Conservation (phyloP, 2,888 invertebrate genomes). For the Caenorhabditis panamensis region DNA sequence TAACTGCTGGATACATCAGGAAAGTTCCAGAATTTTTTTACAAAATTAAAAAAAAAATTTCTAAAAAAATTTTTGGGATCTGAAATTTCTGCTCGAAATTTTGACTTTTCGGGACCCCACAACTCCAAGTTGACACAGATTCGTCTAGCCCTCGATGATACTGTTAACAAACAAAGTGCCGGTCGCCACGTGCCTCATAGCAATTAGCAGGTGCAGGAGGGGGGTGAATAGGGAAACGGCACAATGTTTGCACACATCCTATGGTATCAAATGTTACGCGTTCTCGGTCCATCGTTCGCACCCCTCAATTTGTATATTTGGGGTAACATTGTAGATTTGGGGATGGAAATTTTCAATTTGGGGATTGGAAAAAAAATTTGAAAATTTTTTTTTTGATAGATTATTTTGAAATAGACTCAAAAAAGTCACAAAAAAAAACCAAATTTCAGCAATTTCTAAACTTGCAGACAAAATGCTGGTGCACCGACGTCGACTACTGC, state of each 20-base stretch:
- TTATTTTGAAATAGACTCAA: too few species aligned
- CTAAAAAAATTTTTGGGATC: too few species aligned
- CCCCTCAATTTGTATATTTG: slow-evolving; percentile 34
- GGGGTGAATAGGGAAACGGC: slow-evolving; percentile 33
- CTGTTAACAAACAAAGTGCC: slow-evolving; percentile 22
- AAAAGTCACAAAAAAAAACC: too few species aligned
- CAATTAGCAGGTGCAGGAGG: slow-evolving; percentile 58
- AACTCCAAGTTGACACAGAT: not conserved
- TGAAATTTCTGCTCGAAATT: too few species aligned
- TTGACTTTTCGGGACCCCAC: not conserved
- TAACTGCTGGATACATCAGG: too few species aligned
- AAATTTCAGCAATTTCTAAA: slow-evolving; percentile 16
- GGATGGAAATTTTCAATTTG: too few species aligned
- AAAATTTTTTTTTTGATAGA: too few species aligned
- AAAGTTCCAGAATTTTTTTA: too few species aligned
- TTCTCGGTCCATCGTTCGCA: slow-evolving; percentile 39
- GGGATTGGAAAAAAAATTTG: too few species aligned
- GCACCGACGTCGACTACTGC: slow-evolving; percentile 37
- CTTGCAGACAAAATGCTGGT: slow-evolving; percentile 53
- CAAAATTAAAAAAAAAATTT: too few species aligned
- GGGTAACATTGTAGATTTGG: not conserved
- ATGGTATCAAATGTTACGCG: slow-evolving; percentile 56
- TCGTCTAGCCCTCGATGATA: not conserved
- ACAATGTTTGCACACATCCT: slow-evolving; percentile 45
- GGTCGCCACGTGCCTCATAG: slow-evolving; percentile 16